phyloP scores from a whole-genome alignment of 2,888 invertebrate genomes.

The Spicauda simplicius region DNA sequence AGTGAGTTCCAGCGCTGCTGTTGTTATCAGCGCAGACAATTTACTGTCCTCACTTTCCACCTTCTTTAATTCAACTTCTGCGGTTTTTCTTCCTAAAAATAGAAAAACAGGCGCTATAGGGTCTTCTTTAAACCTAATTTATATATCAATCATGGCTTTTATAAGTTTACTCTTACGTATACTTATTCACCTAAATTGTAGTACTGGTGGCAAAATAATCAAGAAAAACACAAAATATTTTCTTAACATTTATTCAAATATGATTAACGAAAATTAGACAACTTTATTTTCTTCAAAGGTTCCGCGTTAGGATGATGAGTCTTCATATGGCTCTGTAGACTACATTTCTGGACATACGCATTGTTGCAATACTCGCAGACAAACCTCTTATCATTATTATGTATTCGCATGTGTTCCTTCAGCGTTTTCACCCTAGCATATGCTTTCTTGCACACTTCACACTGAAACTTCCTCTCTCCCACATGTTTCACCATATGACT shows the following conservation, averaged over 20 bases:
- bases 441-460: conserved; percentile 74
- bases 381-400: conserved; percentile 73
- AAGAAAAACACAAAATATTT: not conserved
- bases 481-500: conserved; percentile 68
- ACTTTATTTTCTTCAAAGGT: conserved; percentile 40
- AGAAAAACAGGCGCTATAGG: conserved; percentile 75
- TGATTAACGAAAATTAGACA: conserved; percentile 12
- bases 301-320: conserved; percentile 67
- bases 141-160: not conserved
- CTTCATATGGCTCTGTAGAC: conserved; percentile 69
- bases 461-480: conserved; percentile 64
- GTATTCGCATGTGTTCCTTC: conserved; percentile 70
- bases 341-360: conserved; percentile 74
- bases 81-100: conserved; percentile 78
- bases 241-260: conserved; percentile 21
- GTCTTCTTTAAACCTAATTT: conserved; percentile 44
- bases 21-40: conserved; percentile 41
- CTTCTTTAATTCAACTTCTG: conserved; percentile 64
- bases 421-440: conserved; percentile 66
- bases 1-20: conserved; percentile 29
- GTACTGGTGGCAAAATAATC: not conserved
- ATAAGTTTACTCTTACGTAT: not conserved
- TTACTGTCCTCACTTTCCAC: conserved; percentile 56
- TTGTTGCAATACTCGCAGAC: conserved; percentile 71
- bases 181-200: not conserved